A percentile compares a stretch with the other conserved stretches of the same genome.
Evolutionary conservation across 2,113 vertebrate species (phyloP).

Genomic region (Protobothrops mucrosquamatus): DNA sequence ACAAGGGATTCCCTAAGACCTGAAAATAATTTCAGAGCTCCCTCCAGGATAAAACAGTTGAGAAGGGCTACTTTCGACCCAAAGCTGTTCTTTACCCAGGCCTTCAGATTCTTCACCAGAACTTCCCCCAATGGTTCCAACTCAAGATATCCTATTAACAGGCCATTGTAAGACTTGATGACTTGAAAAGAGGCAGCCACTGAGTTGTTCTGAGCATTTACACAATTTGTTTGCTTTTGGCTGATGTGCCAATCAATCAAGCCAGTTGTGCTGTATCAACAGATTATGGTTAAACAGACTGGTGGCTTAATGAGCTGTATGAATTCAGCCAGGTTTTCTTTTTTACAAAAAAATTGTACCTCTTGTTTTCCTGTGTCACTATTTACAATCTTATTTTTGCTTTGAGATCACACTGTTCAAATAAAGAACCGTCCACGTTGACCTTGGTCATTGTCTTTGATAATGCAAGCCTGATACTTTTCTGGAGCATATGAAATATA

Average conservation of each 20-base stretch:
- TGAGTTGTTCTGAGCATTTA: not conserved
- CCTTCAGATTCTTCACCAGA: not conserved
- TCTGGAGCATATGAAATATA: not conserved
- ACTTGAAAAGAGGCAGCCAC: not conserved
- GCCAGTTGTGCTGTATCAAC: not conserved
- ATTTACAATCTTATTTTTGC: not conserved
- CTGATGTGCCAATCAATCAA: not conserved
- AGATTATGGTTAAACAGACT: not conserved
- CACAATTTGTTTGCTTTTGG: not conserved
- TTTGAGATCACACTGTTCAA: rapidly evolving
- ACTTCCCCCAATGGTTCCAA: not conserved
- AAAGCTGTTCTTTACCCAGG: not conserved
- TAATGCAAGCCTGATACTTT: not conserved
- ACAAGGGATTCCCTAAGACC: not conserved
- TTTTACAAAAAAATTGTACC: not conserved
- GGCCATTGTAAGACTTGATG: not conserved
- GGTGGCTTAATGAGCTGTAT: not conserved
- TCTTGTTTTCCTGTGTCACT: not conserved
- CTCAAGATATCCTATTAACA: not conserved
- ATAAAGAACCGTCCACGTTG: not conserved
- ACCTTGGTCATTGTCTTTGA: not conserved
- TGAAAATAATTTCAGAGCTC: not conserved
- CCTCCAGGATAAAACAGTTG: not conserved
- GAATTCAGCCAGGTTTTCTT: not conserved
- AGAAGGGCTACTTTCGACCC: not conserved